These are phyloP conservation scores for Oscarella lobularis DNA, from an alignment of 37 sponge, comb jelly and placozoan species.

Conservation along the genomic window DNA sequence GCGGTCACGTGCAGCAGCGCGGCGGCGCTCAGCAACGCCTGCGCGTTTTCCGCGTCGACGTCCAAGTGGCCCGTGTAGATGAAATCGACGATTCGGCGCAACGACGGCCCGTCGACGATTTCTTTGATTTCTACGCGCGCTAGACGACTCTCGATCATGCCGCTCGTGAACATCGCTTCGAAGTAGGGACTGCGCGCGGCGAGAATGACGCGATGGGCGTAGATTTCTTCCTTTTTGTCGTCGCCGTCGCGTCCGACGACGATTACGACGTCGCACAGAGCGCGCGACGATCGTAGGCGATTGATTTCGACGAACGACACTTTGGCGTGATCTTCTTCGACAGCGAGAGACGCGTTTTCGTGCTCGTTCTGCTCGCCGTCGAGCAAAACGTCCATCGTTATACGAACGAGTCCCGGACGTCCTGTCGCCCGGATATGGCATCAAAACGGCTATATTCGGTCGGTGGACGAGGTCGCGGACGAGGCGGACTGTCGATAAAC, in stretches of 20 bases:
- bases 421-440: neutral
- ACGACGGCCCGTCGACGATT: constrained; percentile 62
- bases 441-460: too few relatives aligned
- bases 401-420: neutral
- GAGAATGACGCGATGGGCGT: constrained; percentile 68
- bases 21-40: constrained; percentile 77
- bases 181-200: constrained; percentile 69
- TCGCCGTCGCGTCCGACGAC: too few relatives aligned
- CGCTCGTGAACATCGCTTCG: constrained; percentile 17
- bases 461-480: too few relatives aligned
- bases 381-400: neutral
- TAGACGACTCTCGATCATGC: constrained; percentile 72
- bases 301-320: constrained; percentile 34
- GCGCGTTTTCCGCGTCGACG: constrained; percentile 69
- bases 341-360: too few relatives aligned
- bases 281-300: constrained; percentile 45
- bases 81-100: constrained; percentile 67
- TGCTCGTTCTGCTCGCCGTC: neutral
- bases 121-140: constrained; percentile 59
- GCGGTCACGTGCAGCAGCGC: constrained; percentile 69
- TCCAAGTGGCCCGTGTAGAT: constrained; percentile 77
- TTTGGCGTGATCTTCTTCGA: constrained; percentile 28
- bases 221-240: constrained; percentile 42
- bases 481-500: too few relatives aligned
- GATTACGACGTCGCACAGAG: constrained; percentile 80